phyloP scores from a whole-genome alignment of 1,140 invertebrate genomes.

The Dryas iulia region DNA sequence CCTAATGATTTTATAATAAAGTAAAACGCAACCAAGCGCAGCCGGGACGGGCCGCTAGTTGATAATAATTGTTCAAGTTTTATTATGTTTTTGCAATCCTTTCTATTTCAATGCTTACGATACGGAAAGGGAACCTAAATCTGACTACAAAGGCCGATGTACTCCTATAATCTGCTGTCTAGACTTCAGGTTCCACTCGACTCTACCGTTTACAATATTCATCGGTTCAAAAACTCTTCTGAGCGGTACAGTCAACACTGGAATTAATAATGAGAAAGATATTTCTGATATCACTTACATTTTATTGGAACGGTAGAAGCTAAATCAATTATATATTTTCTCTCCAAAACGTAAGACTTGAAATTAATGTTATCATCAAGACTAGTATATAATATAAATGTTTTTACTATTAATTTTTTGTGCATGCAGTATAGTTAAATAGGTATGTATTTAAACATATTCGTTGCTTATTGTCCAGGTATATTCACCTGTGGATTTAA shows the following conservation, averaged over 20 bases:
- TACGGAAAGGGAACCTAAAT: conserved; percentile 24
- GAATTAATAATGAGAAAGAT: conserved; percentile 7
- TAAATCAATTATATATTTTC: not conserved
- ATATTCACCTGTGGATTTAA: conserved; percentile 26
- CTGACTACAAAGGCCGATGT: conserved; percentile 30
- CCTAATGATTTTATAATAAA: not conserved
- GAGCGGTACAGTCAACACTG: conserved; percentile 16
- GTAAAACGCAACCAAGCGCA: not conserved
- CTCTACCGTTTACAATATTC: conserved; percentile 32
- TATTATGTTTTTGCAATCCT: conserved; percentile 14
- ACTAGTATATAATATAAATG: too few relatives aligned
- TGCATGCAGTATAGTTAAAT: too few relatives aligned
- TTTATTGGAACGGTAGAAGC: not conserved
- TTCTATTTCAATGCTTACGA: conserved; percentile 18
- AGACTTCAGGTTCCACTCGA: conserved; percentile 27
- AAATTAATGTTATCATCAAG: too few relatives aligned
- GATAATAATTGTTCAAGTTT: not conserved
- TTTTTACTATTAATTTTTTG: too few relatives aligned
- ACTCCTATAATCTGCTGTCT: conserved; percentile 34
- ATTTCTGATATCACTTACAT: not conserved
- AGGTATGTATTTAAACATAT: too few relatives aligned
- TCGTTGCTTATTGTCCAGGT: too few relatives aligned
- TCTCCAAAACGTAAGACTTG: not conserved
- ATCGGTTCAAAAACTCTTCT: conserved; percentile 33
- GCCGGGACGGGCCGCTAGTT: not conserved